Evolutionary conservation across 2,888 invertebrate species (phyloP).

Genomic region (Nudaria mundana): DNA sequence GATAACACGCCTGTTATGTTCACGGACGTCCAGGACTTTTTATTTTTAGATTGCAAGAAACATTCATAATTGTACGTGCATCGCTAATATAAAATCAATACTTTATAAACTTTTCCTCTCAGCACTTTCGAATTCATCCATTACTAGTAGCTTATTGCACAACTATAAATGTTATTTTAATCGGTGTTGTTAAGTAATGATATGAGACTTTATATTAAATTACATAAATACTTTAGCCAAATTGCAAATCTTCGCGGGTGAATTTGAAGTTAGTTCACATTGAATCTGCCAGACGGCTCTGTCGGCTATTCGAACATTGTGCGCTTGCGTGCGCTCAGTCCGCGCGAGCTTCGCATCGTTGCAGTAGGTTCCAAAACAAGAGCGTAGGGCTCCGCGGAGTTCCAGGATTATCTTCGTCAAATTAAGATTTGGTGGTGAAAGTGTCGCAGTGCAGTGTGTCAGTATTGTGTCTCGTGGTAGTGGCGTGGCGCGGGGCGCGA

Average conservation of each 20-base stretch:
- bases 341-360: conserved; percentile 63
- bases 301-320: conserved; percentile 42
- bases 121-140: conserved; percentile 10
- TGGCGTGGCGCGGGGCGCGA: conserved; percentile 32
- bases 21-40: conserved; percentile 35
- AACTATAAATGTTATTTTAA: conserved; percentile 4
- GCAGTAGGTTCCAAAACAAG: conserved; percentile 57
- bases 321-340: conserved; percentile 54
- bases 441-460: conserved; percentile 60
- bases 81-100: conserved; percentile 70
- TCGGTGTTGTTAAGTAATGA: conserved; percentile 4
- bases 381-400: conserved; percentile 46
- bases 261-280: conserved; percentile 51
- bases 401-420: conserved; percentile 33
- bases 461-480: conserved; percentile 29
- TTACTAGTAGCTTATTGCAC: conserved; percentile 4
- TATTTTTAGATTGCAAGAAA: conserved; percentile 31
- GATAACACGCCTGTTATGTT: conserved; percentile 66
- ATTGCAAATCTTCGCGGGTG: conserved; percentile 56
- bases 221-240: conserved; percentile 18
- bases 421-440: conserved; percentile 29
- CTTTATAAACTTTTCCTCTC: conserved; percentile 27
- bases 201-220: conserved; percentile 3
- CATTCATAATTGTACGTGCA: conserved; percentile 31
- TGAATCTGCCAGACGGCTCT: conserved; percentile 45